Base-by-base conservation (phyloP, 2,113 vertebrate genomes). In the Scartelaos histophorus region DNA sequence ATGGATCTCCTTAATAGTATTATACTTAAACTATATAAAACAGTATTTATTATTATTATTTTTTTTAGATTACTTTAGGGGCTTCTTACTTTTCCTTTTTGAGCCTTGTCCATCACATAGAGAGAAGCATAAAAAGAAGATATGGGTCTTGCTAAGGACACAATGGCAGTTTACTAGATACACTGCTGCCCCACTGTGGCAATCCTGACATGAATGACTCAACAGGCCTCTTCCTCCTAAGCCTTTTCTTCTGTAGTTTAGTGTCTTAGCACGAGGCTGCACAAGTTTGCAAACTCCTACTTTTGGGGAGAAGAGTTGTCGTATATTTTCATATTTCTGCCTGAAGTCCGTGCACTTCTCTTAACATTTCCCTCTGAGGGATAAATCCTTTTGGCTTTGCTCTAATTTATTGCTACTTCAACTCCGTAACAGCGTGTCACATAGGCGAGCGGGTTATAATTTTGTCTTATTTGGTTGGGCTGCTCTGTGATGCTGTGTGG, bases 401-500 rank as follows among this genome's bases (percentile, higher is more conserved):
- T 85, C 77, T 86, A 82, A 89, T 85, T 82, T 86, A 80, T 89
- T 74, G 83, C 85, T 62, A 65, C 71, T 72, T 74, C 46, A 76
- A 88, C 83, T 77, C 70, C 75, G 69, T 84, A 75, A 76, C 51
- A 73, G 75, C 73, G 68, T 82, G 82, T 89, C 88, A 87, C 78
- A 9, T 53, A 75, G 84, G 70, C 72, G 72, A 82, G 74, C 72
- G 80, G 73, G 74, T 71, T 78, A 71, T 79, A 82, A 81, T 82
- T 72, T 82, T 85, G 60, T 22, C 46, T 25, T 74, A 79, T 65
- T 64, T 64, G 61, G 67, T 85, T 90, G 34, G 61, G 56, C 19
- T 56, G 69, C 67, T 75, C 83, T 69, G 74, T 84, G 88, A 90
- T 82, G 73, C 65, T 35, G 53, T 64, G 70, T 88, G 84, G 85